Evolutionary conservation across 2,888 invertebrate genomes (phyloP), one percentile per base, ranked within the genome.

Genomic region (Hydroisotoma schaefferi): DNA sequence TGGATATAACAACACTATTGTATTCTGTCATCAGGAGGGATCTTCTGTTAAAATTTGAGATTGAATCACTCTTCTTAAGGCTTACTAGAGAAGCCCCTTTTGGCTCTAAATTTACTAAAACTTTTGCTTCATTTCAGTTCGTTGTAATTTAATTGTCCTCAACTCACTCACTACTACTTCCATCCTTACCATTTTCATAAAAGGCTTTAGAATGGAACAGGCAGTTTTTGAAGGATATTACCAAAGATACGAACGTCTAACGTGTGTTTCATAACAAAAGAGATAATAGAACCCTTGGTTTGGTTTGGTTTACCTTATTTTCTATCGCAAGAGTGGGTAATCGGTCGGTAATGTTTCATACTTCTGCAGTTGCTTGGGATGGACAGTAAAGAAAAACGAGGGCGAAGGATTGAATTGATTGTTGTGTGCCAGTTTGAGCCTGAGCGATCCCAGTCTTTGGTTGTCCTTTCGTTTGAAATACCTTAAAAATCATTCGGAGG

Each of bases 221-320:
- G 20, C 40, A 40, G 20, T 40, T 40, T 40, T 40, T 40, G 8
- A 40, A 40, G 40, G 20, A 40, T 20, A 40, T 40, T 20, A 5
- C 40, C 8, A 40, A 40, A 40, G 40, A 28, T 27, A 49, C 49
- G 26, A 48, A 38, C 40, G 20, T 18, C 48, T 38, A 57, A 27
- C 57, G 28, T 57, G 57, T 57, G 52, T 57, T 52, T 27, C 40
- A 38, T 40, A 57, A 57, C 52, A 57, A 52, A 28, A 25, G 52
- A 40, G 18, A 52, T 57, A 57, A 52, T 52, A 27, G 52, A 38
- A 27, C 49, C 12, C 40, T n/a, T 49, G 49, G 28, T 27, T 27
- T 49, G 49, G 27, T 27, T 49, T 28, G 49, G 49, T 49, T 49
- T 49, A 20, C 49, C 5, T 49, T 49, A 46, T 46, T 46, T 10